These are phyloP conservation scores for Drosophila histrio DNA, from an alignment of 2,888 invertebrate genomes.

Conservation along the genomic window DNA sequence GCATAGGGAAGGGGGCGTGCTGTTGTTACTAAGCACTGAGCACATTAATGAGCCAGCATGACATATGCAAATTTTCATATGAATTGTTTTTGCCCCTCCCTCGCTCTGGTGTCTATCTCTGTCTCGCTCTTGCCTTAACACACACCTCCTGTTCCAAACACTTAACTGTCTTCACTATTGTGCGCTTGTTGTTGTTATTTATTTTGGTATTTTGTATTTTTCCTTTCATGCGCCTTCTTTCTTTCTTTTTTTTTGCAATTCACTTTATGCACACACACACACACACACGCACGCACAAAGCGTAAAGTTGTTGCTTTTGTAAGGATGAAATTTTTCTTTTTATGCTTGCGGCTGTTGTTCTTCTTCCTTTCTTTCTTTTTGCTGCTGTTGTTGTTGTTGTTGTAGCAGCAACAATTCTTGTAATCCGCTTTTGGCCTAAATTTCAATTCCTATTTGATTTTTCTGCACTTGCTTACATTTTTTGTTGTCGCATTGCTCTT, in stretches of 20 bases:
- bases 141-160: neutral
- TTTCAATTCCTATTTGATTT: slow-evolving; percentile 70
- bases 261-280: slow-evolving; percentile 47
- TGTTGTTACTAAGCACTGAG: neutral
- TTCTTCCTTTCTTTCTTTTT: slow-evolving; percentile 19
- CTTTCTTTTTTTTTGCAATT: slow-evolving; percentile 49
- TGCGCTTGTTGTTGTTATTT: slow-evolving; percentile 9
- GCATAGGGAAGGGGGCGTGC: slow-evolving; percentile 10
- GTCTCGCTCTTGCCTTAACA: neutral
- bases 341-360: slow-evolving; percentile 37
- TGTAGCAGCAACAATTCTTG: slow-evolving; percentile 57
- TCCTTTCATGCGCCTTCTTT: slow-evolving; percentile 3
- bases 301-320: slow-evolving; percentile 35
- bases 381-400: slow-evolving; percentile 32
- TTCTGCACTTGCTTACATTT: slow-evolving; percentile 40
- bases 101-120: neutral
- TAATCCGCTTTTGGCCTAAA: slow-evolving; percentile 79
- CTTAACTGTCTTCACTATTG: slow-evolving; percentile 5
- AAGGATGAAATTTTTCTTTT: slow-evolving; percentile 35
- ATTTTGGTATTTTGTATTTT: slow-evolving; percentile 44
- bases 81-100: slow-evolving; percentile 35
- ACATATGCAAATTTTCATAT: slow-evolving; percentile 52
- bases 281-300: slow-evolving; percentile 4
- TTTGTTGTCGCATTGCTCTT: slow-evolving; percentile 22
- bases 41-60: slow-evolving; percentile 64